Base-by-base conservation (phyloP, 2,888 invertebrate genomes). In the Sminthurides aquaticus region DNA sequence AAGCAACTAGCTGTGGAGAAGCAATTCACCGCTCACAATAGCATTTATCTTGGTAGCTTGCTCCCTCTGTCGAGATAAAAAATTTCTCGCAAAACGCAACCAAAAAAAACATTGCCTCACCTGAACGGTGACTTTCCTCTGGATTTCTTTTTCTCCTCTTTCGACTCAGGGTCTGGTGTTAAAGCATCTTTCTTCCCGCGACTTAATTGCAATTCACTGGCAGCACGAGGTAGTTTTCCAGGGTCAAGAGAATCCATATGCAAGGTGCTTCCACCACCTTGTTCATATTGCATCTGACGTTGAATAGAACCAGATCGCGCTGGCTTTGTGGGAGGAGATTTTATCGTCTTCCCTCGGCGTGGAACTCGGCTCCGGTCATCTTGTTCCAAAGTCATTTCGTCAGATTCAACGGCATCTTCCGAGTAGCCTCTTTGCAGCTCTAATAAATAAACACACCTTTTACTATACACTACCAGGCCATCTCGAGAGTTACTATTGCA, bases 101-200 rank as follows among this genome's bases (percentile, higher is more conserved):
- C 43, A 43, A 8, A 43, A 11, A 11, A 18, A 8, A 43, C 22
- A 60, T 26, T 87, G 79, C 92, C 93, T 80, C 92, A 92, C 79
- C 91, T 89, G 79, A 97, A 96, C 22, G 96, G 94, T 49, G 94
- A 94, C 71, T 93, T 85, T 61, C 93, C 92, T 11, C 94, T 82
- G 77, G 87, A 86, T 78, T 89, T 87, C 72, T 78, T 76, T 77
- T 89, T 87, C 67, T 87, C 84, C 74, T 86, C 84, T 74, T 87
- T 85, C 73, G 75, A 55, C 71, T 76, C 67, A 66, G 74, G 68
- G 66, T 75, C 69, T 5, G 69, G 71, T 28, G 72, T 71, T 27
- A 73, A 64, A 28, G 59, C 67, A 58, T 69, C 72, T 49, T 67
- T 71, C 60, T 67, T 69, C 84, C 83, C 66, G 75, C 77, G 64